Conservation (phyloP, 1,140 invertebrate genomes). For the Monochamus saltuarius region DNA sequence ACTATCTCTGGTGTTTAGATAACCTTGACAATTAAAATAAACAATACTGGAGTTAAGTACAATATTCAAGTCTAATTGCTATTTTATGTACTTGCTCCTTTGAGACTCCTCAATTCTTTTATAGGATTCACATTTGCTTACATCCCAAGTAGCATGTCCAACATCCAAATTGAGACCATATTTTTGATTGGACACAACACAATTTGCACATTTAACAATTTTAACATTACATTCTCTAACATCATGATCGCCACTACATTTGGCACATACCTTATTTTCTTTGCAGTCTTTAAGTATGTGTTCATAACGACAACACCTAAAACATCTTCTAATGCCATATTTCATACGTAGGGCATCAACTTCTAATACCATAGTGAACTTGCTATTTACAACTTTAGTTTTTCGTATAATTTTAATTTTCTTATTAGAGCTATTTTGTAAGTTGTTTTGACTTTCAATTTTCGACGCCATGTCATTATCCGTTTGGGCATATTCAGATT, state of each 20-base stretch:
- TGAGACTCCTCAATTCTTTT: constrained; percentile 4
- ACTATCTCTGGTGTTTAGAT: neutral
- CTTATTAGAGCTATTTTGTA: constrained; percentile 4
- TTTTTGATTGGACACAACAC: constrained; percentile 10
- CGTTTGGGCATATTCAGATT: constrained; percentile 8
- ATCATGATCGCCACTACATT: constrained; percentile 16
- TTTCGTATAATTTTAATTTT: constrained; percentile 13
- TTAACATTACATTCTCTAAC: constrained; percentile 4
- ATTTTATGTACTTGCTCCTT: constrained; percentile 5
- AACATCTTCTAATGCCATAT: constrained; percentile 13
- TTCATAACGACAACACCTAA: constrained; percentile 19
- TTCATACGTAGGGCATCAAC: constrained; percentile 15
- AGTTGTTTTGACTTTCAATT: constrained; percentile 21
- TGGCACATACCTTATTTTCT: constrained; percentile 13
- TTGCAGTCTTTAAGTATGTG: neutral
- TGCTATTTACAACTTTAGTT: constrained; percentile 4
- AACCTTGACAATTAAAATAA: neutral
- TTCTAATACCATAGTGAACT: constrained; percentile 11
- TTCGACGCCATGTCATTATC: constrained; percentile 14
- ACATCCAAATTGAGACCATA: constrained; percentile 5
- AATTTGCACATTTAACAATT: constrained; percentile 13
- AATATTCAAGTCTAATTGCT: constrained; percentile 4
- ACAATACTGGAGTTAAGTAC: constrained; percentile 4
- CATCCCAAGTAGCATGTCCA: constrained; percentile 1
- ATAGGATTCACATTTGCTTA: constrained; percentile 6